Evolutionary conservation across 2,888 invertebrate species (phyloP).

Genomic region (Pyralis farinalis): DNA sequence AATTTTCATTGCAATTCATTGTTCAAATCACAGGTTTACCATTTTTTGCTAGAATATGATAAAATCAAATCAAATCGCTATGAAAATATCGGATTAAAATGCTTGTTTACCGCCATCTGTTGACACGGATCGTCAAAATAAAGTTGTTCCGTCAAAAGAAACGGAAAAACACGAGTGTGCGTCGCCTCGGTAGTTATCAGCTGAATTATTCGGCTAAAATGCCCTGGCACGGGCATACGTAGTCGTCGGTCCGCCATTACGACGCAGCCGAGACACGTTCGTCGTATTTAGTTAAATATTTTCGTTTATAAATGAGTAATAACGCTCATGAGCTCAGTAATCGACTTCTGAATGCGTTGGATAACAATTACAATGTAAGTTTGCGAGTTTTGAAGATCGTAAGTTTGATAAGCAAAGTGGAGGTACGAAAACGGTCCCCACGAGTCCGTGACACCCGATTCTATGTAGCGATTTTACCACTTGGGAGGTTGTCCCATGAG

Average conservation of each 20-base stretch:
- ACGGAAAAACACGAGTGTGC: conserved; percentile 80
- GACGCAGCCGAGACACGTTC: conserved; percentile 82
- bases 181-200: conserved; percentile 80
- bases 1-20: too few species aligned
- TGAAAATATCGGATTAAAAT: too few species aligned
- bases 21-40: too few species aligned
- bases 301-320: conserved; percentile 89
- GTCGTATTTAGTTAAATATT: conserved; percentile 82
- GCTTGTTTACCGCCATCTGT: neutral
- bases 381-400: conserved; percentile 69
- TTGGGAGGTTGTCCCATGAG: conserved; percentile 57
- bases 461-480: conserved; percentile 64
- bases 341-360: conserved; percentile 97
- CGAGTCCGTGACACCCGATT: conserved; percentile 77
- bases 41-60: too few species aligned
- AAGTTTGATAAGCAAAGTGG: conserved; percentile 57
- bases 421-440: conserved; percentile 75
- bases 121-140: conserved; percentile 27
- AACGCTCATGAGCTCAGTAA: conserved; percentile 95
- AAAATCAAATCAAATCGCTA: too few species aligned
- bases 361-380: conserved; percentile 99
- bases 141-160: conserved; percentile 73
- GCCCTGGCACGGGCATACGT: conserved; percentile 82
- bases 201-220: conserved; percentile 82
- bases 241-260: conserved; percentile 82